Evolutionary conservation across 2,888 invertebrate species (phyloP).

Genomic region (Noctua fimbriata): DNA sequence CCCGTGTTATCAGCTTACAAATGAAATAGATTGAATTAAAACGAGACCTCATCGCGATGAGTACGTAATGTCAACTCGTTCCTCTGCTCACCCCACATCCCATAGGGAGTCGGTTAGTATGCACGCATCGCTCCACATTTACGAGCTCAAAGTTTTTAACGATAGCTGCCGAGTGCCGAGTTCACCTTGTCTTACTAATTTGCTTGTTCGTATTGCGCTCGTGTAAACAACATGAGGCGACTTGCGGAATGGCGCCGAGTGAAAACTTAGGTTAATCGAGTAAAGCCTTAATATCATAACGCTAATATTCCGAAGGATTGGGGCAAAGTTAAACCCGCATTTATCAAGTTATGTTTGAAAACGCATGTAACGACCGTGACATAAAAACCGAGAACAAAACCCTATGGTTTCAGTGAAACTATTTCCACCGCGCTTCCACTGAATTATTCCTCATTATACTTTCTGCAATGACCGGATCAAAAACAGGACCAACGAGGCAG

Average conservation of each 20-base stretch:
- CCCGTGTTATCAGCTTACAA: conserved; percentile 1
- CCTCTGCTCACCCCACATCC: conserved; percentile 3
- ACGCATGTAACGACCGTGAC: too few relatives aligned
- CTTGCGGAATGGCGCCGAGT: background rate
- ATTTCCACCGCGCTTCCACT: background rate
- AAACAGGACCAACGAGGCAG: background rate
- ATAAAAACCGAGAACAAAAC: background rate
- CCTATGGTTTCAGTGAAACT: background rate
- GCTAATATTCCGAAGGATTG: background rate
- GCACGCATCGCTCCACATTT: conserved; percentile 40
- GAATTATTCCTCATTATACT: background rate
- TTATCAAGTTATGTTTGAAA: background rate
- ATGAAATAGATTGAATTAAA: conserved; percentile 13
- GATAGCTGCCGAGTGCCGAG: conserved; percentile 41
- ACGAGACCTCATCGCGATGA: background rate
- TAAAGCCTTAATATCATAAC: background rate
- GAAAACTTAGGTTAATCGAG: background rate
- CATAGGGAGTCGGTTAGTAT: conserved; percentile 29
- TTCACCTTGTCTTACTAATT: conserved; percentile 31
- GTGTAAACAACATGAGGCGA: conserved; percentile 4
- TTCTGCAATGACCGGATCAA: background rate
- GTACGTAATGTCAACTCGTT: background rate
- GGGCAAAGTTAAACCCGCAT: too few relatives aligned
- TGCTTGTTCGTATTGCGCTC: conserved; percentile 31
- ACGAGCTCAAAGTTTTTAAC: conserved; percentile 54